Evolutionary conservation across 1,140 invertebrate species (phyloP).

Genomic region (Neodiprion virginianus): DNA sequence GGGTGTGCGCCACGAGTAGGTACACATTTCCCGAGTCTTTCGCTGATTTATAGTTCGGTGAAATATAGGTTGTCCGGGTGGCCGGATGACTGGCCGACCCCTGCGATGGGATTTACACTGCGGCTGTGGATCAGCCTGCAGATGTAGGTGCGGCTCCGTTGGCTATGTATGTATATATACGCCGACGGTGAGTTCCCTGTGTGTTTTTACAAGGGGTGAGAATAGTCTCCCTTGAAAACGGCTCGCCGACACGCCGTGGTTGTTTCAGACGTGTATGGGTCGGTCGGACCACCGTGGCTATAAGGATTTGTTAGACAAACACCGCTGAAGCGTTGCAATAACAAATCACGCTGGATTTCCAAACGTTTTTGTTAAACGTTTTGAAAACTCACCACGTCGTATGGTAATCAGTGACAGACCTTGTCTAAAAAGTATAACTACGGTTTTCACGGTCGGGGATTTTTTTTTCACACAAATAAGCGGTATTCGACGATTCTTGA

Average conservation of each 20-base stretch:
- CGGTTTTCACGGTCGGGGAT: too few species aligned
- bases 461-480: too few species aligned
- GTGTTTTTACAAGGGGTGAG: slow-evolving; percentile 44
- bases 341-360: slow-evolving; percentile 38
- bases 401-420: too few species aligned
- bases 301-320: slow-evolving; percentile 47
- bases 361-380: not conserved
- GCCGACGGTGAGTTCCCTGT: not conserved
- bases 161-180: not conserved
- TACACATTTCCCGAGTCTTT: slow-evolving; percentile 39
- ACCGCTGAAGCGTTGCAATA: slow-evolving; percentile 41
- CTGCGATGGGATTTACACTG: too few species aligned
- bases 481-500: too few species aligned
- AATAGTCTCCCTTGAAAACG: slow-evolving; percentile 10
- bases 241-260: slow-evolving; percentile 9
- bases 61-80: slow-evolving; percentile 41
- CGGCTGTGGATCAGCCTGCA: too few species aligned
- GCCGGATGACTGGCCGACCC: slow-evolving; percentile 21
- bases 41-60: slow-evolving; percentile 41
- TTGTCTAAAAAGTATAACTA: too few species aligned
- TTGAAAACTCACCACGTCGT: not conserved
- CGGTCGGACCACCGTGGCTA: slow-evolving; percentile 27
- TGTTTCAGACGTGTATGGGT: too few species aligned
- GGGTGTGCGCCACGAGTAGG: slow-evolving; percentile 30
- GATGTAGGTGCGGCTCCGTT: too few species aligned